phyloP scores from a whole-genome alignment of 2,113 vertebrate species.

The Apus apus region DNA sequence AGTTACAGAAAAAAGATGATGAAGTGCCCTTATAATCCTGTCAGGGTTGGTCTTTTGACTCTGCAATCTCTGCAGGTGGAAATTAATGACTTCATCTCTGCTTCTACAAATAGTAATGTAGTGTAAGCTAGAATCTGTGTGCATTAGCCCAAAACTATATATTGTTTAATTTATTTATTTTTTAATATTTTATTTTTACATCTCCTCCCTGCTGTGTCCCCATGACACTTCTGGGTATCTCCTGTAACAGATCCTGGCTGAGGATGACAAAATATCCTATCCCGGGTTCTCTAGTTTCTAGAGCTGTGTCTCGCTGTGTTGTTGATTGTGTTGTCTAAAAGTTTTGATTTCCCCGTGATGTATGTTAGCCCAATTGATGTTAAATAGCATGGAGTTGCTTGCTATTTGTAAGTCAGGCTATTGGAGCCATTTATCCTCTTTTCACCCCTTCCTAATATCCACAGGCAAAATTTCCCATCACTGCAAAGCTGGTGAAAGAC shows the following conservation, averaged over 20 bases:
- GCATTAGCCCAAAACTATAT: background rate
- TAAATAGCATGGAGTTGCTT: conserved; percentile 41
- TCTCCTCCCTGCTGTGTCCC: background rate
- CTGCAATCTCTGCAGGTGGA: background rate
- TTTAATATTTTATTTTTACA: background rate
- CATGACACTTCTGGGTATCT: background rate
- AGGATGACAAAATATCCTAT: background rate
- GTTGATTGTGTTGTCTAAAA: conserved; percentile 36
- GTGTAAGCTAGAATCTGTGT: background rate
- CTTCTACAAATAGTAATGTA: background rate
- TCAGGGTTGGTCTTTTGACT: background rate
- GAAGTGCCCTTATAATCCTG: background rate
- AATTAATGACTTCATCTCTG: background rate
- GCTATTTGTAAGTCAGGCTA: conserved; percentile 57
- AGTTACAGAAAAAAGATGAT: background rate
- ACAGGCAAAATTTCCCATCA: conserved; percentile 46
- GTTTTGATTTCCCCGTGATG: conserved; percentile 48
- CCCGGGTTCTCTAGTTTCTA: background rate
- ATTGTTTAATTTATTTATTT: background rate
- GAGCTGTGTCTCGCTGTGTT: background rate
- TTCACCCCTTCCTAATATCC: conserved; percentile 51
- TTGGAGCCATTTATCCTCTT: conserved; percentile 66
- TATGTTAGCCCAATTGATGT: conserved; percentile 43
- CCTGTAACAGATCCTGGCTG: background rate
- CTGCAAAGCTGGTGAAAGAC: conserved; percentile 61